Evolutionary conservation across 2,888 invertebrate species (phyloP), one percentile per base, ranked within the genome.

Genomic region (Coleophora flavipennella): DNA sequence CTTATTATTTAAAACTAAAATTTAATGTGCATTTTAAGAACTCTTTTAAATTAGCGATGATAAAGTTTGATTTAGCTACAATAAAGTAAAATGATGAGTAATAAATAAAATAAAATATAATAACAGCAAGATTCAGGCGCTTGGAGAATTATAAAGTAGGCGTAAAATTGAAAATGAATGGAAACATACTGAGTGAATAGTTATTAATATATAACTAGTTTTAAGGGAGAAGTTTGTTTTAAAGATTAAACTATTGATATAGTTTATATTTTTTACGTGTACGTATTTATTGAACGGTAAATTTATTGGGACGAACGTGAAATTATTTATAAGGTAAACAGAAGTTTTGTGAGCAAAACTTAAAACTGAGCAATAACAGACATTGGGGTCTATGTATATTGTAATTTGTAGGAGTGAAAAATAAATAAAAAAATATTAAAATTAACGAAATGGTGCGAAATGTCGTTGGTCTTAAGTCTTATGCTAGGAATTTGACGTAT

Each of bases 231-330:
- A 78, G 83, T 84, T 84, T 83, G 83, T 84, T 84, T 84, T 83
- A 81, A 83, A 84, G 83, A 84, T 84, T 84, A 83, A 84, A 84
- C 84, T 84, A 84, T 84, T 77, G 75, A 84, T 81, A 84, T 84
- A 84, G 84, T 84, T 84, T 84, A 84, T 84, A 84, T 84, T 84
- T 84, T 84, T 83, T 84, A 84, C 84, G 76, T 84, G 80, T 84
- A 83, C 77, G 83, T 84, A 84, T 83, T 84, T 84, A 84, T 84
- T 83, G 83, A 83, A 80, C 75, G 81, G 79, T 83, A 83, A 84
- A 79, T 77, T 84, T 83, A 83, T 84, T 73, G 81, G 80, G 79
- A 77, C 69, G 77, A 67, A 75, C 75, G 75, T 83, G 83, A 83
- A 80, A 83, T 80, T 83, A 83, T 81, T 80, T 80, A 80, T 83